A percentile compares a stretch with the other conserved stretches of the same genome.
Conservation (phyloP, 2,797 vertebrate species). For the Rousettus madagascariensis region DNA sequence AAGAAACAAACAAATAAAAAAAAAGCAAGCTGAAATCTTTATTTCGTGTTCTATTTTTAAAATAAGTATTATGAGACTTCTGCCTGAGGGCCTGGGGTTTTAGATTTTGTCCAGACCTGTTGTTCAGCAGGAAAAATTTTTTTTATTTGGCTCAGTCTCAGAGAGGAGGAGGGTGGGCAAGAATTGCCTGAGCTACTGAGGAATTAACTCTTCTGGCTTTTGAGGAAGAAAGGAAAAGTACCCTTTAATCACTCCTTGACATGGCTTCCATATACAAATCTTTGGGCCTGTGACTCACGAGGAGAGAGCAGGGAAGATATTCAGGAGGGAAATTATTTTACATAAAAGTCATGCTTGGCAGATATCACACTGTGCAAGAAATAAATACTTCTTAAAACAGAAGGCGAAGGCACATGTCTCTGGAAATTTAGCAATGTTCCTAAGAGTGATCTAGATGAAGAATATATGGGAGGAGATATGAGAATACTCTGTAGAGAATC, state of each 20-base stretch:
- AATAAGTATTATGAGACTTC: not conserved
- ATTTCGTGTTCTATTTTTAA: slow-evolving; percentile 20
- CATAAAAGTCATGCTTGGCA: slow-evolving; percentile 62
- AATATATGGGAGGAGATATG: not conserved
- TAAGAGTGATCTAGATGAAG: slow-evolving; percentile 45
- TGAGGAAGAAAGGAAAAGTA: slow-evolving; percentile 9
- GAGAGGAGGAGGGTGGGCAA: not conserved
- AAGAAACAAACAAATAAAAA: not conserved
- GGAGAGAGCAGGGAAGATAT: slow-evolving; percentile 35
- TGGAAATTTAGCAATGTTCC: slow-evolving; percentile 55
- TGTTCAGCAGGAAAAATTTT: not conserved
- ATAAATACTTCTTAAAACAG: slow-evolving; percentile 70
- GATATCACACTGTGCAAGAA: slow-evolving; percentile 50
- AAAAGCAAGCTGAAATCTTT: not conserved
- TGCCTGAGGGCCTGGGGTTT: not conserved
- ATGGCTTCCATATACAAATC: slow-evolving; percentile 31
- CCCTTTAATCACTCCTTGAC: not conserved
- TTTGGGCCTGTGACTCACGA: slow-evolving; percentile 28
- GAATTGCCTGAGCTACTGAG: not conserved
- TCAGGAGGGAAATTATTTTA: slow-evolving; percentile 61
- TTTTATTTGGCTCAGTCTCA: not conserved
- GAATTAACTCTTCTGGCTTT: not conserved
- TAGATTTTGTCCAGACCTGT: not conserved
- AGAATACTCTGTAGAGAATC: not conserved
- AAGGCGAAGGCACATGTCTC: slow-evolving; percentile 50